Conservation (phyloP, 2,888 invertebrate species). For the Slavum lentiscoides region DNA sequence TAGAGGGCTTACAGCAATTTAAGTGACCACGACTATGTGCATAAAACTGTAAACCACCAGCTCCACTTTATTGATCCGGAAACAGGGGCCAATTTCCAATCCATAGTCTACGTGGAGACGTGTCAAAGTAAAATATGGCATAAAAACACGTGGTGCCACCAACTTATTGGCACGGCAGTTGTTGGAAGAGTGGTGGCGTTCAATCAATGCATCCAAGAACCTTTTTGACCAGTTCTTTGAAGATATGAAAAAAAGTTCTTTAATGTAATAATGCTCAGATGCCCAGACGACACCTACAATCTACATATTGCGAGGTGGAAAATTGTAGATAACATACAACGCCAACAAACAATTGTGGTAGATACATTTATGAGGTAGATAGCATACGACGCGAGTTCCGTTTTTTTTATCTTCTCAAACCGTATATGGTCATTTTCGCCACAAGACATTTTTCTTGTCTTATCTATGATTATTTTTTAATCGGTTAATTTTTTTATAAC, state of each 20-base stretch:
- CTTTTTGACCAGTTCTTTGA: not conserved
- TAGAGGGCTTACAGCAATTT: constrained; percentile 18
- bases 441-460: too few species aligned
- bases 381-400: not conserved
- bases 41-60: constrained; percentile 13
- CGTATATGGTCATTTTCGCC: too few species aligned
- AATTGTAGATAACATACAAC: not conserved
- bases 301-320: not conserved
- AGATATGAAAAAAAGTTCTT: not conserved
- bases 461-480: too few species aligned
- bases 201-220: not conserved
- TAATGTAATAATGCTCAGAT: not conserved
- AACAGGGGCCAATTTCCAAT: not conserved
- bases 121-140: not conserved
- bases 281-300: not conserved
- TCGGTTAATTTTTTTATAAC: too few species aligned
- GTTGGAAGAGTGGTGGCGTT: not conserved
- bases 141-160: not conserved
- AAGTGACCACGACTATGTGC: constrained; percentile 5
- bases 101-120: constrained; percentile 1
- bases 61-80: constrained; percentile 1
- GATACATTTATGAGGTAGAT: not conserved
- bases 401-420: too few species aligned
- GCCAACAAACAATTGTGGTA: not conserved
- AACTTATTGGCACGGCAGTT: not conserved